Percentiles rank a stretch among this genome's conserved stretches.
Conservation (phyloP, 2,797 vertebrate species). For the Vultur gryphus region DNA sequence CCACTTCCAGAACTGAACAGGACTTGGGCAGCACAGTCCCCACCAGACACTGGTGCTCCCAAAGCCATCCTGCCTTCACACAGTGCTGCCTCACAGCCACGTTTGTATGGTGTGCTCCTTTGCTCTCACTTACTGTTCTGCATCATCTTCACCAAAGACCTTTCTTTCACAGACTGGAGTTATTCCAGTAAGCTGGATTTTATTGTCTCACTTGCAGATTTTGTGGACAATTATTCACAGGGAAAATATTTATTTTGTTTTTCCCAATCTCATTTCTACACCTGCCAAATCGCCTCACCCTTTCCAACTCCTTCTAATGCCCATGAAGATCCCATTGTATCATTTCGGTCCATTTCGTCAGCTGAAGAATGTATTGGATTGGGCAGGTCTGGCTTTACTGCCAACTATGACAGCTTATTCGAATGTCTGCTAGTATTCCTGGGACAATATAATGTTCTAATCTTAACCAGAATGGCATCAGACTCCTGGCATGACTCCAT, state of each 20-base stretch:
- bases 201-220: constrained; percentile 9
- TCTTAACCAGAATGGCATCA: constrained; percentile 35
- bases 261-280: constrained; percentile 31
- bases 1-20: background rate
- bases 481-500: background rate
- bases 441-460: constrained; percentile 1
- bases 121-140: background rate
- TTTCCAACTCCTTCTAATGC: constrained; percentile 37
- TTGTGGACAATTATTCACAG: constrained; percentile 45
- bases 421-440: background rate
- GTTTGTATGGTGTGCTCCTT: background rate
- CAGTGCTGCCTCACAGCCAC: background rate
- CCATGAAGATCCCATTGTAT: constrained; percentile 46
- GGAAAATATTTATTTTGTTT: constrained; percentile 52
- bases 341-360: constrained; percentile 6
- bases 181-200: background rate
- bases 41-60: background rate
- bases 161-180: background rate
- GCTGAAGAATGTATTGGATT: constrained; percentile 31
- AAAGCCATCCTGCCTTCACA: background rate
- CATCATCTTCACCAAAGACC: background rate
- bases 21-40: background rate
- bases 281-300: constrained; percentile 18
- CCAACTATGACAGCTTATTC: constrained; percentile 23
- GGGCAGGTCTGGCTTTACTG: background rate